Conservation (phyloP, 2,888 invertebrate species). For the Lasioglossum villosulum region DNA sequence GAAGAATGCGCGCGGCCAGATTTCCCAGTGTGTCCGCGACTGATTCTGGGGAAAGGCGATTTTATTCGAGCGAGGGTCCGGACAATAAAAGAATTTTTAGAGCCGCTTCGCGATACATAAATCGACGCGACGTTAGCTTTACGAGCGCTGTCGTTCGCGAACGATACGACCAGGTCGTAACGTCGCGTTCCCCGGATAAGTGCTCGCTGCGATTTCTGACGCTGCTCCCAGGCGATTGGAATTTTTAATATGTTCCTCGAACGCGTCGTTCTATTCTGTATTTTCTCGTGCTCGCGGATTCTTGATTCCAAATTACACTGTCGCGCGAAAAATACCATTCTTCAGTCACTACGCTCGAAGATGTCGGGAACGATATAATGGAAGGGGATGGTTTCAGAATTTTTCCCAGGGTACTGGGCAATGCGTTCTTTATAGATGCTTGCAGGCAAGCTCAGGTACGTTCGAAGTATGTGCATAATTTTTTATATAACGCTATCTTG, state of each 20-base stretch:
- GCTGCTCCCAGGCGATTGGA: neutral
- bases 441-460: no score
- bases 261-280: neutral
- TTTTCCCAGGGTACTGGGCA: neutral
- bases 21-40: neutral
- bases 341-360: neutral
- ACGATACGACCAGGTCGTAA: neutral
- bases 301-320: neutral
- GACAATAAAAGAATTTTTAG: constrained; percentile 3
- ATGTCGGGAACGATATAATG: neutral
- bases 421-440: neutral
- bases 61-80: neutral
- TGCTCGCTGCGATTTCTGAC: neutral
- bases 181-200: neutral
- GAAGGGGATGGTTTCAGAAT: neutral
- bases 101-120: neutral
- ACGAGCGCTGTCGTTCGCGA: constrained; percentile 7
- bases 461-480: neutral
- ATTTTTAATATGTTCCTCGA: neutral
- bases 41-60: neutral
- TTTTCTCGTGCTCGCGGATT: neutral
- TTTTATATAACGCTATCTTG: neutral
- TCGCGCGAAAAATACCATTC: neutral
- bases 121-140: constrained; percentile 8
- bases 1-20: neutral